phyloP scores from a whole-genome alignment of 1,140 invertebrate genomes.

The Drosophila rhopaloa region DNA sequence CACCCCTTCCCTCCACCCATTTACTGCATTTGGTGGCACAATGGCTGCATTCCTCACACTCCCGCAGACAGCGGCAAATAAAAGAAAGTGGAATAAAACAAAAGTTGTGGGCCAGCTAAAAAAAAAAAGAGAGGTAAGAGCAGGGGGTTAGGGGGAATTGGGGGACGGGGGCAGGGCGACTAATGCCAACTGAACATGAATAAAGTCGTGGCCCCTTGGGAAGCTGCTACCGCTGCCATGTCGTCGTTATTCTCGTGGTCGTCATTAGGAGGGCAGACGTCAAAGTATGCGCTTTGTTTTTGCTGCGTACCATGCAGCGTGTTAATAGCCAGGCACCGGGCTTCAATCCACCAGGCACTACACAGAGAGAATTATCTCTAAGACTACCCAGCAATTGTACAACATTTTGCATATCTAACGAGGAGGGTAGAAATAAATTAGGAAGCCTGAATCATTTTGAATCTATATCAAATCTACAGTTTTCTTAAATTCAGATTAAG shows the following conservation, averaged over 20 bases:
- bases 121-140: conserved; percentile 26
- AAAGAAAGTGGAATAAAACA: conserved; percentile 60
- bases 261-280: conserved; percentile 81
- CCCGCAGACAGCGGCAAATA: conserved; percentile 33
- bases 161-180: conserved; percentile 29
- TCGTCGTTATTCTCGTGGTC: conserved; percentile 71
- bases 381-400: background rate
- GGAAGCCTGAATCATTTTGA: too few species aligned
- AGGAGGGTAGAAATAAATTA: too few species aligned
- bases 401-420: too few species aligned
- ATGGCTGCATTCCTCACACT: conserved; percentile 47
- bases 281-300: conserved; percentile 73
- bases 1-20: conserved; percentile 1
- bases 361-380: background rate
- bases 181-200: conserved; percentile 75
- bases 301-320: conserved; percentile 62
- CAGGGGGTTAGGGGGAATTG: conserved; percentile 17
- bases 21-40: conserved; percentile 58
- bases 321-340: conserved; percentile 67
- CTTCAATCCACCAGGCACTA: conserved; percentile 3
- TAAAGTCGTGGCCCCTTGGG: conserved; percentile 71
- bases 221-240: conserved; percentile 45
- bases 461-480: too few species aligned
- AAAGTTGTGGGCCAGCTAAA: conserved; percentile 26
- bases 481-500: too few species aligned